These are phyloP conservation scores for Procambarus clarkii DNA, from an alignment of 1,140 invertebrate genomes.

Conservation along the genomic window DNA sequence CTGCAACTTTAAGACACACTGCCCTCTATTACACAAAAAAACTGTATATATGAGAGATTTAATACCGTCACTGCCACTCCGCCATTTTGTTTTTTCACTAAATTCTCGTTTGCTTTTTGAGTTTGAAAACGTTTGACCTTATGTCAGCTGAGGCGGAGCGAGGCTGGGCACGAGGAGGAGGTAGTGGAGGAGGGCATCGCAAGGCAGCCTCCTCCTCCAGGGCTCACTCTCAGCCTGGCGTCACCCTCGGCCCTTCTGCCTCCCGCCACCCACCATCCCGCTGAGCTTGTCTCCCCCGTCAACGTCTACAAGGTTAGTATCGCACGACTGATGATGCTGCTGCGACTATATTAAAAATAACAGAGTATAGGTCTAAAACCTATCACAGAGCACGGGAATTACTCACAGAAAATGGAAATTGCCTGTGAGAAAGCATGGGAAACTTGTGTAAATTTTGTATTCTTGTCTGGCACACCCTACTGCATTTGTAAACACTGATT, in stretches of 20 bases:
- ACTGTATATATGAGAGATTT: too few relatives aligned
- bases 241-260: conserved; percentile 49
- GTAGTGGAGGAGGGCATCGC: background rate
- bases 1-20: background rate
- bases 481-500: background rate
- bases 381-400: background rate
- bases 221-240: conserved; percentile 55
- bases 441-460: background rate
- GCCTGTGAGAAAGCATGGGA: conserved; percentile 2
- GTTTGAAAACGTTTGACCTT: conserved; percentile 44
- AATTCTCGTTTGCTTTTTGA: conserved; percentile 29
- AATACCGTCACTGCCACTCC: background rate
- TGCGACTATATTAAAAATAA: too few relatives aligned
- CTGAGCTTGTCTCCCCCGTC: conserved; percentile 62
- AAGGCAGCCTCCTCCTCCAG: conserved; percentile 10
- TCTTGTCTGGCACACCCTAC: background rate
- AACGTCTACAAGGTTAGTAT: conserved; percentile 68
- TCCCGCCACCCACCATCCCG: conserved; percentile 41
- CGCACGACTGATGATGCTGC: background rate
- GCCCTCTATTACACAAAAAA: background rate
- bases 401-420: background rate
- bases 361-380: background rate
- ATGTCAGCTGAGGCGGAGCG: conserved; percentile 58
- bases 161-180: conserved; percentile 10
- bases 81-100: background rate